Evolutionary conservation across 2,797 vertebrate species (phyloP), one percentile per base, ranked within the genome.

Genomic region (Acrossocheilus wenchowensis): DNA sequence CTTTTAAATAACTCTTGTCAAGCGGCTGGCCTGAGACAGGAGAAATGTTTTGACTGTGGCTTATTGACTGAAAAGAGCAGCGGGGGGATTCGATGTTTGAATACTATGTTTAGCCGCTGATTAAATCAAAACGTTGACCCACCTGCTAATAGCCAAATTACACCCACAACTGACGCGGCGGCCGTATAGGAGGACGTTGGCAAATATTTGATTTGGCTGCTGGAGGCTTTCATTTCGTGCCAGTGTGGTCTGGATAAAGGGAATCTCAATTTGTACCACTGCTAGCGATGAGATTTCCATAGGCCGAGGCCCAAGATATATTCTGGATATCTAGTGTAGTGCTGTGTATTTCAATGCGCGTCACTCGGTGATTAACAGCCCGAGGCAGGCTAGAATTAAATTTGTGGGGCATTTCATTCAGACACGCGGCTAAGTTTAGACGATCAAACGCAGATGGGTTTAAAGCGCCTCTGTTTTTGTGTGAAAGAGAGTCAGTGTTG

Each of bases 61-160:
- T 89, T 87, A 86, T 82, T 88, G 89, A 89, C 86, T 87, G 82
- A 85, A 87, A 80, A 84, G 81, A 83, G 60, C 84, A 78, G 86
- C 62, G 83, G 88, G 85, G 90, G 86, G 88, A 86, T 87, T 91
- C 81, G 50, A 73, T 83, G 82, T 88, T 88, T 86, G 88, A 89
- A 88, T 78, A 75, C 89, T 90, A 90, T 89, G 89, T 91, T 90
- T 87, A 86, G 88, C 45, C 6, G 50, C 71, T 89, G 88, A 90
- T 91, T 89, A 88, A 89, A 90, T 88, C 80, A 90, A 90, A 90
- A 90, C 87, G 87, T 87, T 80, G 72, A 90, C 89, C 88, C 74
- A 90, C 90, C 88, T 91, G 90, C 86, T 90, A 88, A 91, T 89
- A 89, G 88, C 84, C 88, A 90, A 88, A 89, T 88, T 88, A 87